Base-by-base conservation (phyloP, 2,113 vertebrate genomes). In the Penelope pileata region DNA sequence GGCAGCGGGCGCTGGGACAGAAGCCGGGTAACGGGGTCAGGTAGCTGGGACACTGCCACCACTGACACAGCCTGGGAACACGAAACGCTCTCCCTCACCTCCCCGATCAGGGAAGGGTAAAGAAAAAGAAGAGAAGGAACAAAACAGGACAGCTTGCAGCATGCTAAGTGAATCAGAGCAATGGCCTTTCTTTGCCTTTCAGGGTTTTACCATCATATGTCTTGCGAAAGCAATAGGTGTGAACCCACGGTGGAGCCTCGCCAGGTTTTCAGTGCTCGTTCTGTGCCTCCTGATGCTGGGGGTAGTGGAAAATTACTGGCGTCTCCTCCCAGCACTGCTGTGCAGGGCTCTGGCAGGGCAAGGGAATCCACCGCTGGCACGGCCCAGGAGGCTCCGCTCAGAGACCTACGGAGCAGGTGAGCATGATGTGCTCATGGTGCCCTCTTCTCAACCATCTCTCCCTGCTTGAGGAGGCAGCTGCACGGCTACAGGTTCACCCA, bases 141-240 rank as follows among this genome's bases (percentile, higher is more conserved):
- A 59, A 83, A 95, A 81, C 66, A 7, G 64, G 90, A 88, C 94
- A 93, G 96, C 88, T 96, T 87, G 93, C 77, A 16, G 96, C 74
- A 60, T 26, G 77, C 66, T 70, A 50, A 73, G 50, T 92, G 90
- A 96, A 96, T 94, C 93, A 94, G 86, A 95, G 93, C 81, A 17
- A 26, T 77, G 93, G 70, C 92, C 94, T 79, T 82, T 79, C 96
- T 88, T 82, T 93, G 87, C 96, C 94, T 95, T 32, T 94, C 56
- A 9, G 94, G 91, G n/a, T 47, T 76, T 88, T 91, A 84, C 80
- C 89, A 22, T 32, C 7, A 1, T 84, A 47, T 2, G 51, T 88
- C 89, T 96, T 96, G 95, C 85, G 36, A 91, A 96, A 93, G 94
- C 88, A 26, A 92, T 60, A 91, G 91, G 96, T 94, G 94, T 88